Evolutionary conservation across 2,797 vertebrate species (phyloP).

Genomic region (Limosa lapponica): DNA sequence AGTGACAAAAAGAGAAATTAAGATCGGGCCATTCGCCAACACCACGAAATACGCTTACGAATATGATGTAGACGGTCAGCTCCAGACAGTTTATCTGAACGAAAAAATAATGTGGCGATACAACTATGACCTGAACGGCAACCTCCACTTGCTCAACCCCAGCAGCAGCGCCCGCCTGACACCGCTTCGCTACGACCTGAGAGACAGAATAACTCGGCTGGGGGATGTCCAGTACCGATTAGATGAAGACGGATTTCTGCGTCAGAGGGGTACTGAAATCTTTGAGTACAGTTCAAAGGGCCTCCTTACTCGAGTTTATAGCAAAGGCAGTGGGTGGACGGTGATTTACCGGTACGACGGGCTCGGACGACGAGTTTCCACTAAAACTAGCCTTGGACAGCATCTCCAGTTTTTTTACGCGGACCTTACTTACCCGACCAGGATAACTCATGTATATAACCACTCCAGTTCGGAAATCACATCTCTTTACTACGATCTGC

Average conservation of each 20-base stretch:
- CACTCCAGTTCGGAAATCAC: constrained; percentile 98
- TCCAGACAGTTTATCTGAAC: constrained; percentile 94
- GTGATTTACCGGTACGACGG: constrained; percentile 96
- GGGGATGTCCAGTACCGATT: constrained; percentile 95
- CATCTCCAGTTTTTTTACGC: constrained; percentile 98
- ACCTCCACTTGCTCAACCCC: constrained; percentile 93
- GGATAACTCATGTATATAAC: constrained; percentile 98
- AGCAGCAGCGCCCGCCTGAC: constrained; percentile 90
- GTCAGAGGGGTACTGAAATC: constrained; percentile 93
- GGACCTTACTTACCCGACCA: constrained; percentile 92
- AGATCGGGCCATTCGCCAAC: constrained; percentile 97
- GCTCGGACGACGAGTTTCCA: constrained; percentile 92
- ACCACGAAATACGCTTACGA: constrained; percentile 96
- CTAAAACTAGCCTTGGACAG: constrained; percentile 91
- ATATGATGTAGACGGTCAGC: constrained; percentile 96
- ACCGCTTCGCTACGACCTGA: constrained; percentile 92
- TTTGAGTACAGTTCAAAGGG: constrained; percentile 99
- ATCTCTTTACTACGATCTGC: constrained; percentile 96
- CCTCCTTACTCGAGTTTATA: constrained; percentile 93
- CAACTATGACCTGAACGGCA: constrained; percentile 97
- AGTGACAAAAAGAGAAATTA: constrained; percentile 95
- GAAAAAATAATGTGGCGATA: constrained; percentile 98
- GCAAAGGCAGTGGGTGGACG: constrained; percentile 95
- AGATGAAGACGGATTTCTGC: constrained; percentile 96
- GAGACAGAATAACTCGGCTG: constrained; percentile 95